Conservation (phyloP, 2,113 vertebrate species). For the Notiomystis cincta region DNA sequence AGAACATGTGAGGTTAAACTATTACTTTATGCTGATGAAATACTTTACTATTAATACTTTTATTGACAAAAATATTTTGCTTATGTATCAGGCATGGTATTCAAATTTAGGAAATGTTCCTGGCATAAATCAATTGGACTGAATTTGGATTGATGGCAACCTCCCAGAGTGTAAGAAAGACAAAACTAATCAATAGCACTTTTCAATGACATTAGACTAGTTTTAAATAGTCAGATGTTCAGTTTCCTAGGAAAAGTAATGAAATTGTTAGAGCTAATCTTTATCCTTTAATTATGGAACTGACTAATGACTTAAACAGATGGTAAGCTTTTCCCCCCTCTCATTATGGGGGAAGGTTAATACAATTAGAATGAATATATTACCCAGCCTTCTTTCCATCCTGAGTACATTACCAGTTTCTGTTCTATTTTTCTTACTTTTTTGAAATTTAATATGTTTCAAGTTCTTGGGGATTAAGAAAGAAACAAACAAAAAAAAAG, state of each 20-base stretch:
- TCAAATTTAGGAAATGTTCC: neutral
- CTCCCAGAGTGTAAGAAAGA: neutral
- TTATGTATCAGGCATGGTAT: neutral
- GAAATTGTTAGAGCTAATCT: constrained; percentile 37
- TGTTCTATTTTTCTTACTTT: neutral
- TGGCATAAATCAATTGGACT: neutral
- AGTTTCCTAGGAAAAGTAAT: constrained; percentile 25
- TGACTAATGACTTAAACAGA: constrained; percentile 63
- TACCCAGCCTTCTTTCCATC: neutral
- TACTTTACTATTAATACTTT: neutral
- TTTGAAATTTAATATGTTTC: neutral
- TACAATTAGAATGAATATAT: constrained; percentile 55
- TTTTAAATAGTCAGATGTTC: constrained; percentile 18
- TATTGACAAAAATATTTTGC: neutral
- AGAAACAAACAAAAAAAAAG: neutral
- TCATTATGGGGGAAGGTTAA: constrained; percentile 50
- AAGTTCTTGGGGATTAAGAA: neutral
- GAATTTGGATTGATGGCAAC: neutral
- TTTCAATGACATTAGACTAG: neutral
- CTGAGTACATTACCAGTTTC: neutral
- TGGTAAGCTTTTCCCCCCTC: constrained; percentile 18
- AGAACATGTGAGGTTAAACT: neutral
- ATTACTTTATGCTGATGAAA: neutral
- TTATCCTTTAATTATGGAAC: constrained; percentile 59
- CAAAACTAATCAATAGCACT: neutral